phyloP scores from a whole-genome alignment of 2,113 vertebrate genomes.

The Lepidiolamprologus cunningtoni region DNA sequence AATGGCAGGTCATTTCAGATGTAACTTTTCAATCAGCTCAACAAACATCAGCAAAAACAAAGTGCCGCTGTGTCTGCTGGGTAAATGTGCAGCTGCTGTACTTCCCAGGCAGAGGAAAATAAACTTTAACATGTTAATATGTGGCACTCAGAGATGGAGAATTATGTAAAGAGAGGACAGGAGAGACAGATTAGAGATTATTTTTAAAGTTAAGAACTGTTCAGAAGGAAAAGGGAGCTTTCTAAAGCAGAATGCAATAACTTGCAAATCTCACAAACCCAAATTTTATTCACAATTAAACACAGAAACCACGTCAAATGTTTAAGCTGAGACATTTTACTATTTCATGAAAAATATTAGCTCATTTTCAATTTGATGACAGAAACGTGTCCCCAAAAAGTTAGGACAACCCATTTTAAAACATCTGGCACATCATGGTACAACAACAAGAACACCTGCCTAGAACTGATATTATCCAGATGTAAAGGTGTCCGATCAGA shows the following conservation, averaged over 20 bases:
- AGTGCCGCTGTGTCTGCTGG: background rate
- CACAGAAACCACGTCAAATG: background rate
- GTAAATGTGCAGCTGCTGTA: background rate
- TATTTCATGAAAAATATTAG: background rate
- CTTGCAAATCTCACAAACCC: background rate
- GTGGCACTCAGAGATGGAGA: background rate
- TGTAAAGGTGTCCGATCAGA: background rate
- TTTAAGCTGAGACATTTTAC: background rate
- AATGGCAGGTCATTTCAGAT: background rate
- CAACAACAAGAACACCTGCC: background rate
- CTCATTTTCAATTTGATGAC: background rate
- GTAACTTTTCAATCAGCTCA: background rate
- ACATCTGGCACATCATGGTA: background rate
- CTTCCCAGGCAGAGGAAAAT: background rate
- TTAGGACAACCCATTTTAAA: background rate
- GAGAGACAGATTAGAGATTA: background rate
- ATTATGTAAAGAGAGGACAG: background rate
- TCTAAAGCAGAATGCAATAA: background rate
- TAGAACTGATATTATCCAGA: background rate
- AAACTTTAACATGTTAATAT: background rate
- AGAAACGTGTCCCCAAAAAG: background rate
- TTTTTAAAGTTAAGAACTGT: background rate
- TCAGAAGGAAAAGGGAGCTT: background rate
- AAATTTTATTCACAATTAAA: background rate
- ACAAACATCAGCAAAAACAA: background rate